Percentiles rank a stretch among this genome's conserved stretches.
Evolutionary conservation across 2,113 vertebrate species (phyloP).

Genomic region (Excalfactoria chinensis): DNA sequence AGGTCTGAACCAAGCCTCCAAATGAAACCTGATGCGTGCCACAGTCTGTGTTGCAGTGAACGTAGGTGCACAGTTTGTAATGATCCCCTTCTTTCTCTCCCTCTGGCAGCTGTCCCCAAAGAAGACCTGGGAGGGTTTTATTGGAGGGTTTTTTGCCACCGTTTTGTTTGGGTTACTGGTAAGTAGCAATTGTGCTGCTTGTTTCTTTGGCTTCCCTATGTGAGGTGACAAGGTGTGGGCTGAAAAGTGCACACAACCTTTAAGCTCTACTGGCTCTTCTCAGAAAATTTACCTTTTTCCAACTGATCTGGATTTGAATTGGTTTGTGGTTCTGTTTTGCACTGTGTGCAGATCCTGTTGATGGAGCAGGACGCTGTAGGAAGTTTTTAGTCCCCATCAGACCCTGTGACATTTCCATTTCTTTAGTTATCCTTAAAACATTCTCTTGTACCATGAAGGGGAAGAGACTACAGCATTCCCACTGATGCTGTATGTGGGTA

Average conservation of each 20-base stretch:
- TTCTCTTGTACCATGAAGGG: neutral
- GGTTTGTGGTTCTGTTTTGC: neutral
- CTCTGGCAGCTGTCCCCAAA: constrained; percentile 92
- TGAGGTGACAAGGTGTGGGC: neutral
- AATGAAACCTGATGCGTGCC: fast-evolving
- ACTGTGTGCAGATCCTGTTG: neutral
- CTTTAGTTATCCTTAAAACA: neutral
- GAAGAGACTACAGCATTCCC: neutral
- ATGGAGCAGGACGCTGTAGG: neutral
- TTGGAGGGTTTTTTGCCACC: constrained; percentile 94
- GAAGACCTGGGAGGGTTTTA: constrained; percentile 99
- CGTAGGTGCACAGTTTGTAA: neutral
- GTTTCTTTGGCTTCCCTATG: neutral
- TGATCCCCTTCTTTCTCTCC: neutral
- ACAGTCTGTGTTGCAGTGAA: neutral
- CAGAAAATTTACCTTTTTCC: neutral
- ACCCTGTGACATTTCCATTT: neutral
- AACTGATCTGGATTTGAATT: neutral
- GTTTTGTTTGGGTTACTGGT: constrained; percentile 95
- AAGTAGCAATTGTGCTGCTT: neutral
- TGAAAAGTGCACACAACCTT: neutral
- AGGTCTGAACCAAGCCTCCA: neutral
- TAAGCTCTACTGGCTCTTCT: neutral
- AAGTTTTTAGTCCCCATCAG: neutral
- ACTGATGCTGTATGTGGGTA: neutral